Conservation (phyloP, 2,113 vertebrate species). For the Melanostigma gelatinosum region DNA sequence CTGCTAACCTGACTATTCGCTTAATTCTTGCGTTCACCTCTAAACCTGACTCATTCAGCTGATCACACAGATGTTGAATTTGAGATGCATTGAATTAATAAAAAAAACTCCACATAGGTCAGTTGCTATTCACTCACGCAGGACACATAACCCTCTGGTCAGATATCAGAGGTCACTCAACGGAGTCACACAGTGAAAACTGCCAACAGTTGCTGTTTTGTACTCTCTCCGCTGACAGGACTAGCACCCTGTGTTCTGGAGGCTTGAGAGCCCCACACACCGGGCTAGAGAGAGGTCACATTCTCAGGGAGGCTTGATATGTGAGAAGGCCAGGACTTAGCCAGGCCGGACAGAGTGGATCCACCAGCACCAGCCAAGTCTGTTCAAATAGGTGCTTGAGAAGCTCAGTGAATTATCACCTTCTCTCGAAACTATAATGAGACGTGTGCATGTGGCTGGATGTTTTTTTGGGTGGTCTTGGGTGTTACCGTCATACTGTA, state of each 20-base stretch:
- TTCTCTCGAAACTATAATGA: conserved; percentile 17
- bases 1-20: not conserved
- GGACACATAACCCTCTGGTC: conserved; percentile 15
- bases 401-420: conserved; percentile 23
- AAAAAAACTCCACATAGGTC: conserved; percentile 16
- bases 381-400: conserved; percentile 75
- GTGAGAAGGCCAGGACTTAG: conserved; percentile 83
- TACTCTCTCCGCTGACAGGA: conserved; percentile 54
- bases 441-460: not conserved
- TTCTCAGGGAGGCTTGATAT: conserved; percentile 82
- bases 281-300: conserved; percentile 73
- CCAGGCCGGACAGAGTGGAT: conserved; percentile 39
- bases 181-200: conserved; percentile 15
- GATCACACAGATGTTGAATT: not conserved
- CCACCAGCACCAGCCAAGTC: conserved; percentile 62
- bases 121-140: conserved; percentile 12
- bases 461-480: not conserved
- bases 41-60: not conserved
- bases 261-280: conserved; percentile 63
- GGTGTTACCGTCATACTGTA: not conserved
- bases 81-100: not conserved
- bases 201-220: conserved; percentile 69
- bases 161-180: conserved; percentile 52
- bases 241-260: conserved; percentile 63
- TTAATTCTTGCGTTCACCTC: not conserved